Evolutionary conservation across 2,888 invertebrate species (phyloP), one percentile per base, ranked within the genome.

Genomic region (Acleris cristana): DNA sequence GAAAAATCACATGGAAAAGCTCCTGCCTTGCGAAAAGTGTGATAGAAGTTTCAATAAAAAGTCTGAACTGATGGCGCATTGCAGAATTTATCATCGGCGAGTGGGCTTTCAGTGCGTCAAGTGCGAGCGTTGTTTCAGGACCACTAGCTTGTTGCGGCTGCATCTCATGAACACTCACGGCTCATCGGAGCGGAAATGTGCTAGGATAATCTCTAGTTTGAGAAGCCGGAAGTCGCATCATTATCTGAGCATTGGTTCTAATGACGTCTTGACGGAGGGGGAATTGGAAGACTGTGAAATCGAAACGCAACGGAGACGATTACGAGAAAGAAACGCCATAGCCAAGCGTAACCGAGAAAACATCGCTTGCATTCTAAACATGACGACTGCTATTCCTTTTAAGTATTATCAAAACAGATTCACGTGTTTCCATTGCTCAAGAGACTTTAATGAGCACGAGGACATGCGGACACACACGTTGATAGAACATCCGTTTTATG

Each of bases 331-430:
- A 16, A 71, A 69, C 10, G 67, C 64, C 16, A 67, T 70, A 40
- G 69, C 69, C 0, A 66, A 69, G 54, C 61, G 30, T 19, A 71
- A 70, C 49, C 52, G 69, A 7, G 65, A 64, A 40, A 73, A 74
- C 51, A 69, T 74, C 4, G 64, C 66, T 5, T 69, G 70, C 40
- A 69, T 74, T 18, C 49, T 74, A 12, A 73, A 72, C 49, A 73
- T 72, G 71, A 69, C 72, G 3, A 73, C 71, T 5, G 71, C 71
- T 3, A 70, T 74, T 52, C 74, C 74, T 5, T 74, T 74, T 26
- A 73, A 72, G 49, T 72, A 69, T 49, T 72, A 69, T 56, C 70
- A 70, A 54, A 73, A 71, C 34, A 70, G 67, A 53, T 75, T 70
- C 63, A 64, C 69, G 2, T 75, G 74, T 56, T 72, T 72, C 49